phyloP scores from a whole-genome alignment of 2,888 invertebrate genomes.

The Oligia fasciuncula region DNA sequence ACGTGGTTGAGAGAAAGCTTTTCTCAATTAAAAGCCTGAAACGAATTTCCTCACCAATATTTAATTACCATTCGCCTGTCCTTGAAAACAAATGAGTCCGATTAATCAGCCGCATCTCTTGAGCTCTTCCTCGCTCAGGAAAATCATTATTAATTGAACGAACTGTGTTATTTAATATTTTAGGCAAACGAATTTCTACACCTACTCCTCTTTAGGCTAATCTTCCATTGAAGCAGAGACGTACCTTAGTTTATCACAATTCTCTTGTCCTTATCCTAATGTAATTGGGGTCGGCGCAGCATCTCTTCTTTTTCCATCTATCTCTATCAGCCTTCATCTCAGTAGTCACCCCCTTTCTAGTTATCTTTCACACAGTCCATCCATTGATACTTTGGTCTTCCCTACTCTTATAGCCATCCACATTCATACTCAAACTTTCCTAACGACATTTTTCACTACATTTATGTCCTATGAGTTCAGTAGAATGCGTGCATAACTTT shows the following conservation, averaged over 20 bases:
- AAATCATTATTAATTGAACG: not conserved
- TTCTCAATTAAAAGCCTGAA: not conserved
- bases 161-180: not conserved
- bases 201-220: not conserved
- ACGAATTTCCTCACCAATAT: not conserved
- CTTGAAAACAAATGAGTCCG: constrained; percentile 4
- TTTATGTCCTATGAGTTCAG: not conserved
- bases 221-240: not conserved
- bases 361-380: not conserved
- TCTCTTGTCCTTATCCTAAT: too few species aligned
- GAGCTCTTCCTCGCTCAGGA: not conserved
- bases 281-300: not conserved
- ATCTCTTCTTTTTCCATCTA: not conserved
- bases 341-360: not conserved
- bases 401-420: not conserved
- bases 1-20: not conserved
- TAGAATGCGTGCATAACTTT: not conserved
- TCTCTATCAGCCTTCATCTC: not conserved
- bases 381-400: not conserved
- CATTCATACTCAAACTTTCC: not conserved
- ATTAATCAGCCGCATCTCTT: constrained; percentile 3
- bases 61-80: not conserved
- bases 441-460: not conserved
- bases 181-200: not conserved
- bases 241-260: too few species aligned